Percentiles rank a stretch among this genome's conserved stretches.
Evolutionary conservation across 2,888 invertebrate genomes (phyloP).

Genomic region (Adela reaumurella): DNA sequence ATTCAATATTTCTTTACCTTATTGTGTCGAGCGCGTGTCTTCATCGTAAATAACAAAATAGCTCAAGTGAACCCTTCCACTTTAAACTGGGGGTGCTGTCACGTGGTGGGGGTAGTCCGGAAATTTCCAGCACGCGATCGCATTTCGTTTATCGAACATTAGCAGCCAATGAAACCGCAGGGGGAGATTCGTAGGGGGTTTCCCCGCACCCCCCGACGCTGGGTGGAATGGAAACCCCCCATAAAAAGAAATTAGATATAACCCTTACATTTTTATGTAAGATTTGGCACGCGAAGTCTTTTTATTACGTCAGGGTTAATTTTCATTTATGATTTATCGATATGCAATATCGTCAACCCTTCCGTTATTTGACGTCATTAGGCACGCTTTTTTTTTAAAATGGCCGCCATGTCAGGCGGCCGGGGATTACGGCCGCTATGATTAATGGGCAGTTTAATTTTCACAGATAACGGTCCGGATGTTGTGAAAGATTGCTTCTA

Average conservation of each 20-base stretch:
- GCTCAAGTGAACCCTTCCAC: not conserved
- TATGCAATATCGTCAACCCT: not conserved
- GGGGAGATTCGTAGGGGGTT: constrained; percentile 3
- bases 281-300: not conserved
- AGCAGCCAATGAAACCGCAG: constrained; percentile 19
- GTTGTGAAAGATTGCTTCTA: not conserved
- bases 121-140: constrained; percentile 1
- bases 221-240: constrained; percentile 7
- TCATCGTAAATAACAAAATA: not conserved
- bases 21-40: not conserved
- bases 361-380: not conserved
- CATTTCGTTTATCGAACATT: constrained; percentile 21
- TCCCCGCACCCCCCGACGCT: constrained; percentile 6
- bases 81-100: not conserved
- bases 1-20: no score
- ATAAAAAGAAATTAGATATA: constrained; percentile 1
- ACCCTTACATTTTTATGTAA: not conserved
- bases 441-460: not conserved
- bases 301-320: not conserved
- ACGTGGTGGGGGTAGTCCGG: not conserved
- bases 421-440: not conserved
- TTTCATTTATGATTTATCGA: not conserved
- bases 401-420: not conserved
- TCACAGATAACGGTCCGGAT: not conserved
- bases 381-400: not conserved